Evolutionary conservation across 2,797 vertebrate species (phyloP), one percentile per base, ranked within the genome.

Genomic region (Hyperoplus immaculatus): DNA sequence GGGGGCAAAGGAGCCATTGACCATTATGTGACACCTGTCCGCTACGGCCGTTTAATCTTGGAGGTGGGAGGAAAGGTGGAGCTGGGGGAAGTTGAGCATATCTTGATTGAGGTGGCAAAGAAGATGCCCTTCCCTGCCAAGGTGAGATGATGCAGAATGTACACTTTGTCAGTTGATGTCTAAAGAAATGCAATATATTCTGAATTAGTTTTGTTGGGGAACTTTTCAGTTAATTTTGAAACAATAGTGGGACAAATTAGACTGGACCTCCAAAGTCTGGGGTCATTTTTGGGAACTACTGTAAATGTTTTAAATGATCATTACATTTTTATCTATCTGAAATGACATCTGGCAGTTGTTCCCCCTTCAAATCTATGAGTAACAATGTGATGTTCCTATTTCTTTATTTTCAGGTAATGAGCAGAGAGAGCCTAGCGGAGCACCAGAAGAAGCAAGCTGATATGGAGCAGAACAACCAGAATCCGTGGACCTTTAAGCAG

Each of bases 1-100:
- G 97, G 98, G 0, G 98, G 98, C 13, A 99, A 99, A 67, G 98
- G 98, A 5, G 97, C 96, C 72, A 94, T 99, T 0, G 97, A 99
- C 72, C 96, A 92, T 88, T 99, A 98, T 0, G 97, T 99, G 85
- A 97, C 97, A 0, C 93, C 98, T 0, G 93, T 99, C 59, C 96
- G 94, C 71, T 88, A 87, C 0, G 97, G 98, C 0, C 85, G 95
- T 6, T 88, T 99, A 1, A 80, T 99, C 0, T 69, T 99, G 58
- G 98, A 99, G 84, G 54, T 99, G 1, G 98, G 98, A 1, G 98
- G 98, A 10, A 95, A 64, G 18, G 95, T 97, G 50, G 95, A 98
- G 73, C 95, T 98, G 3, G 86, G 1, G 0, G 95, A 99, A 87
- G 94, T 99, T 0, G 45, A 94, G 14, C 83, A 83, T 0, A 89